Percentiles rank a stretch among this genome's conserved stretches.
phyloP scores from a whole-genome alignment of 2,888 invertebrate genomes.

The Mechanitis messenoides region DNA sequence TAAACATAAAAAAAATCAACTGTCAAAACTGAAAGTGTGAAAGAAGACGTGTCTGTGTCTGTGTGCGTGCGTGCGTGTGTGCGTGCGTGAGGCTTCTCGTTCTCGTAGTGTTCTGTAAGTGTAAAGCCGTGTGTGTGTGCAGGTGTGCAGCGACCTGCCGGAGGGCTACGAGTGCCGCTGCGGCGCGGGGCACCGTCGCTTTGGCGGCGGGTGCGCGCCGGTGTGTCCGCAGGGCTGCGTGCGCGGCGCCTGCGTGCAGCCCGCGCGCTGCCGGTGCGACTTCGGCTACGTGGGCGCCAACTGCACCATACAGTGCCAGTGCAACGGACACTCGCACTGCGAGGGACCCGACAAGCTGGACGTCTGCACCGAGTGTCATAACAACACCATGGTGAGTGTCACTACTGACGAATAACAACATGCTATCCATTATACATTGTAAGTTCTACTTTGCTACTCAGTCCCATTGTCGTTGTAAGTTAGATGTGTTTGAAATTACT shows the following conservation, averaged over 20 bases:
- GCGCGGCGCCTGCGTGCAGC: constrained; percentile 88
- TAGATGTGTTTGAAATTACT: too few relatives aligned
- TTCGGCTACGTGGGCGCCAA: constrained; percentile 97
- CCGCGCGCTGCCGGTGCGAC: constrained; percentile 90
- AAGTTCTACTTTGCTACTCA: too few relatives aligned
- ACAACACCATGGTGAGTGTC: constrained; percentile 87
- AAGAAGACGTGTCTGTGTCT: too few relatives aligned
- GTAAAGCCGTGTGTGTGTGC: neutral
- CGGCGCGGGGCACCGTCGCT: constrained; percentile 81
- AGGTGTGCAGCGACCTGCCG: constrained; percentile 87
- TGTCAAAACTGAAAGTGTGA: too few relatives aligned
- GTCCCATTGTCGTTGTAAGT: too few relatives aligned
- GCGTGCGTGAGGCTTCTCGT: neutral
- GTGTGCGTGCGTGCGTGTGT: neutral
- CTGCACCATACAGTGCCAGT: constrained; percentile 95
- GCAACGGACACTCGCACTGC: constrained; percentile 96
- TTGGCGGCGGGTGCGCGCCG: constrained; percentile 82
- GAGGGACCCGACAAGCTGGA: constrained; percentile 89
- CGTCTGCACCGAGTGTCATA: constrained; percentile 88
- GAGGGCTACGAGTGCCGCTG: constrained; percentile 92
- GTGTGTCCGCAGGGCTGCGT: constrained; percentile 91
- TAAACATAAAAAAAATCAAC: neutral
- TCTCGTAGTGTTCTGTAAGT: too few relatives aligned
- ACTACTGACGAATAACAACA: neutral
- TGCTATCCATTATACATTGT: too few relatives aligned